Evolutionary conservation across 2,797 vertebrate genomes (phyloP).

Genomic region (Pempheris klunzingeri): DNA sequence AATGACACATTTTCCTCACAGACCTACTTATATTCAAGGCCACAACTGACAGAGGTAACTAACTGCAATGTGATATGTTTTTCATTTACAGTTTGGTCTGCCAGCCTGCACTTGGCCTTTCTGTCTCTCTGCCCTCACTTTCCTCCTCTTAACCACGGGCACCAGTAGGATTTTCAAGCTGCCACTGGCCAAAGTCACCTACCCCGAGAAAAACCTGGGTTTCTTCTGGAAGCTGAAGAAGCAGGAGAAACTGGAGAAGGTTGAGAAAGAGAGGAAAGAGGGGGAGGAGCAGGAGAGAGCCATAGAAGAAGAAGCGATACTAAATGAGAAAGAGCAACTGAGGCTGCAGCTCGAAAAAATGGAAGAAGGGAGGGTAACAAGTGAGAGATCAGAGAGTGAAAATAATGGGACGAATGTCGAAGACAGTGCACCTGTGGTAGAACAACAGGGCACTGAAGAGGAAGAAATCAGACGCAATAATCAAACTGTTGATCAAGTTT

Average conservation of each 20-base stretch:
- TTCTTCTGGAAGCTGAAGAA: conserved; percentile 87
- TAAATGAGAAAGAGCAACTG: conserved; percentile 66
- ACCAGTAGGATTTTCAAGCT: conserved; percentile 89
- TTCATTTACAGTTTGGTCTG: conserved; percentile 88
- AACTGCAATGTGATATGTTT: neutral
- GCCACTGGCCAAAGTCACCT: conserved; percentile 92
- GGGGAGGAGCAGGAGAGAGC: conserved; percentile 49
- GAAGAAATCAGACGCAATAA: conserved; percentile 9
- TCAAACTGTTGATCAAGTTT: neutral
- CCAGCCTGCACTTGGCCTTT: conserved; percentile 96
- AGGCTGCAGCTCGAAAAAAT: conserved; percentile 50
- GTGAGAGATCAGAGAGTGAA: neutral
- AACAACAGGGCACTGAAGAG: neutral
- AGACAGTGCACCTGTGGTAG: neutral
- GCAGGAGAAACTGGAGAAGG: conserved; percentile 73
- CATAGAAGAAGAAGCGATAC: conserved; percentile 14
- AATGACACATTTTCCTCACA: conserved; percentile 64
- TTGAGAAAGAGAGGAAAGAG: conserved; percentile 53
- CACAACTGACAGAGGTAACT: neutral
- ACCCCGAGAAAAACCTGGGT: conserved; percentile 93
- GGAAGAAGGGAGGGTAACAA: conserved; percentile 32
- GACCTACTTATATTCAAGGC: neutral
- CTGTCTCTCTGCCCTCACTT: conserved; percentile 92
- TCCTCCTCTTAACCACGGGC: conserved; percentile 92
- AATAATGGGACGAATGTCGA: neutral